Conservation (phyloP, 2,797 vertebrate species). For the Trachops cirrhosus region DNA sequence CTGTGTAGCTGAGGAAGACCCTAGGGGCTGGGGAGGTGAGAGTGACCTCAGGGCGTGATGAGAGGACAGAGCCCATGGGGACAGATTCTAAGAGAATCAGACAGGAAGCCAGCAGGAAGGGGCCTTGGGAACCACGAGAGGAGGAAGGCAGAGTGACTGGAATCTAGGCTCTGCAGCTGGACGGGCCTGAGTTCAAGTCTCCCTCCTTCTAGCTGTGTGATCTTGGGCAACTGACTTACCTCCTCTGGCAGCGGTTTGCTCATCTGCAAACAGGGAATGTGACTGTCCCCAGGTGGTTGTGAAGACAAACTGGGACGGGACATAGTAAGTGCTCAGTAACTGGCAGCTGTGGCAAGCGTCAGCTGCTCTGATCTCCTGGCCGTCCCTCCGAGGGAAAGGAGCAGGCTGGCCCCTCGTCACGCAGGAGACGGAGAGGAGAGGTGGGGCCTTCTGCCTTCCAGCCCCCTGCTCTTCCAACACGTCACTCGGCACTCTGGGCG, state of each 20-base stretch:
- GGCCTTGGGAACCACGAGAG: neutral
- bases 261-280: neutral
- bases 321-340: neutral
- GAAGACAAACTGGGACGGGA: neutral
- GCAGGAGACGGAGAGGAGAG: neutral
- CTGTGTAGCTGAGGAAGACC: no score
- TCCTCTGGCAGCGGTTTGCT: neutral
- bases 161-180: neutral
- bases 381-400: neutral
- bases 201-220: neutral
- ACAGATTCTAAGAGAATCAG: neutral
- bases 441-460: neutral
- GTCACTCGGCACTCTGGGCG: no score
- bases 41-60: rapidly evolving
- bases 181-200: neutral
- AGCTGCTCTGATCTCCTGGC: neutral
- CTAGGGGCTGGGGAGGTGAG: neutral
- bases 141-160: neutral
- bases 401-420: neutral
- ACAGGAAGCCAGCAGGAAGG: neutral
- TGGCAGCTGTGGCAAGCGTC: rapidly evolving
- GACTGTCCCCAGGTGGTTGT: no score
- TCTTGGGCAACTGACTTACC: neutral
- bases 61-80: neutral
- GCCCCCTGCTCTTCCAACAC: neutral